Evolutionary conservation across 2,797 vertebrate species (phyloP), one percentile per base, ranked within the genome.

Genomic region (Aplochiton taeniatus): DNA sequence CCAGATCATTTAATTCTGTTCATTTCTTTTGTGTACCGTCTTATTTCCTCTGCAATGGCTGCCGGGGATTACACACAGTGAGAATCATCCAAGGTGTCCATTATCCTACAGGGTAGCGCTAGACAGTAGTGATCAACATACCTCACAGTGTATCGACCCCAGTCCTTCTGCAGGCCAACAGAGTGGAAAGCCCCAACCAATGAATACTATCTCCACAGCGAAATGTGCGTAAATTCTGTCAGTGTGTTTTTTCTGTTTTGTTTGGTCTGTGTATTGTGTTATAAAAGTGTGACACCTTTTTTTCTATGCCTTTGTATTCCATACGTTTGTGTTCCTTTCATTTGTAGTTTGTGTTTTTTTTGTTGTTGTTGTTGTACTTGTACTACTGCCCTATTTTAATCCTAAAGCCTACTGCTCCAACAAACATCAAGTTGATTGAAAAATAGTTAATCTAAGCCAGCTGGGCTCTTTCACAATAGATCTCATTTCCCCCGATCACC

Each of bases 381-480:
- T n/a, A n/a, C n/a, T n/a, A n/a, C 14, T 16, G 13, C 50, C 8
- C 16, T 52, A 16, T 52, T 52, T 18, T 31, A 10, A 19, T 12
- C 0, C 17, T 10, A 11, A 53, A 17, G 20, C 18, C 11, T 20
- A 54, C 52, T 58, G 43, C n/a, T 48, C 52, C n/a, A 65, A 65
- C 73, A 55, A n/a, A 75, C 57, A 80, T 45, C 48, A 14, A n/a
- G 65, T 57, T 60, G 62, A 12, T 17, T 13, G 58, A 63, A 50
- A 72, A 50, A 17, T 45, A 61, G 61, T 73, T 77, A 0, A 73
- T 82, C 82, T 75, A 64, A 58, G 63, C 74, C 80, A 85, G 76
- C 73, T 86, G 83, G 77, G 69, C 59, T 72, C 76, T 82, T 84
- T 85, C 73, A 86, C 48, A 62, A 77, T 63, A 68, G 63, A 58